phyloP scores from a whole-genome alignment of 2,888 invertebrate species.

The Tethea ocularis region DNA sequence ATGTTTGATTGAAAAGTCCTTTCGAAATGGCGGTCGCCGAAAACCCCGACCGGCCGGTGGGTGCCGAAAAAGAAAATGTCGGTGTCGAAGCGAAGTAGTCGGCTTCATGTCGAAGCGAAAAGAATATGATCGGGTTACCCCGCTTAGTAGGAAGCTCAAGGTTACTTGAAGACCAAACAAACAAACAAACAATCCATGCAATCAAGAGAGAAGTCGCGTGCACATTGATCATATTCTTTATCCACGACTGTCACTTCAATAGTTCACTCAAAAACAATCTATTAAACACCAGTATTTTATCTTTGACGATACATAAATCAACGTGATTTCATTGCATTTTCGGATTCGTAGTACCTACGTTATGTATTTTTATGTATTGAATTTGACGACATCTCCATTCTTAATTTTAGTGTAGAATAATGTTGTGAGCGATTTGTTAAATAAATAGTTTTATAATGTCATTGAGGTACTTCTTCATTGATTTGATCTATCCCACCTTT shows the following conservation, averaged over 20 bases:
- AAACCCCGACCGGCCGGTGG: constrained; percentile 62
- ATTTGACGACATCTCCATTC: constrained; percentile 57
- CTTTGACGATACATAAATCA: constrained; percentile 32
- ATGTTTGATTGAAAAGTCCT: constrained; percentile 77
- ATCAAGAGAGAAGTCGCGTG: constrained; percentile 66
- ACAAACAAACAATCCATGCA: no score
- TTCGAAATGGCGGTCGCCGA: constrained; percentile 75
- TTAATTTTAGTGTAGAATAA: constrained; percentile 69
- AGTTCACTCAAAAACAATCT: constrained; percentile 34
- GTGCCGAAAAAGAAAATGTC: constrained; percentile 54
- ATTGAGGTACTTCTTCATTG: constrained; percentile 67
- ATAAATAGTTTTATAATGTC: constrained; percentile 80
- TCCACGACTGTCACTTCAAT: constrained; percentile 39
- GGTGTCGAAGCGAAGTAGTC: constrained; percentile 62
- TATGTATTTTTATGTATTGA: constrained; percentile 62
- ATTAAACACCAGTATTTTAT: constrained; percentile 37
- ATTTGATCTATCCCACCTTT: constrained; percentile 53
- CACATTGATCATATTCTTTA: constrained; percentile 75
- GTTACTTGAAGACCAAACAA: constrained; percentile 54
- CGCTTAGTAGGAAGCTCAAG: constrained; percentile 61
- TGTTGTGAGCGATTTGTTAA: constrained; percentile 76
- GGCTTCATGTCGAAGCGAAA: constrained; percentile 69
- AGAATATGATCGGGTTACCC: constrained; percentile 76
- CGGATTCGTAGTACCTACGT: constrained; percentile 49
- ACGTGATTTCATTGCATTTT: constrained; percentile 66